Evolutionary conservation across 1,140 invertebrate species (phyloP).

Genomic region (Ooceraea biroi): DNA sequence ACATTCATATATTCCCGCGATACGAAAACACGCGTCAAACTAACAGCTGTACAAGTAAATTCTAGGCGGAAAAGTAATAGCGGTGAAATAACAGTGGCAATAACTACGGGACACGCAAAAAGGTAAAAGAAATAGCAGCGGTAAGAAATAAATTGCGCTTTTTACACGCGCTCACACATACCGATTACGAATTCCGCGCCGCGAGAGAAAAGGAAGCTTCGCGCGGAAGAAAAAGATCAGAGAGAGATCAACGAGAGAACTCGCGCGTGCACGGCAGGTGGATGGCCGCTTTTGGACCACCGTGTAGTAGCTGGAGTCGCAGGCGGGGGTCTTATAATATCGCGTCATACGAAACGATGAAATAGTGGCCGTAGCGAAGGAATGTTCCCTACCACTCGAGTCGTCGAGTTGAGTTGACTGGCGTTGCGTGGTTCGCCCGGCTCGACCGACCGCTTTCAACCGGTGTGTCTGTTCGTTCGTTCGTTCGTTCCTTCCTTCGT

Average conservation of each 20-base stretch:
- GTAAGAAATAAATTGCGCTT: neutral
- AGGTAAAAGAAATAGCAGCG: neutral
- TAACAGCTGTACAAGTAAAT: conserved; percentile 18
- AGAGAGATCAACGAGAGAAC: conserved; percentile 9
- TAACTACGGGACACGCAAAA: neutral
- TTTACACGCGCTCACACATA: neutral
- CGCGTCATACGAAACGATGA: conserved; percentile 86
- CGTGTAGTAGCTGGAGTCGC: conserved; percentile 83
- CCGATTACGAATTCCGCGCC: conserved; percentile 1
- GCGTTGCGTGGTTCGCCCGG: conserved; percentile 79
- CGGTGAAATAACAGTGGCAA: conserved; percentile 6
- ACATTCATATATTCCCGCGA: neutral
- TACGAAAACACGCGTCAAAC: conserved; percentile 17
- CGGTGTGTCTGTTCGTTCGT: conserved; percentile 78
- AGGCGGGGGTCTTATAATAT: conserved; percentile 86
- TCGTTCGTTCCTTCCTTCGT: neutral
- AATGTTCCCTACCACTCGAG: conserved; percentile 86
- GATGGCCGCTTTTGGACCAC: conserved; percentile 84
- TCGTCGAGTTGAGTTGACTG: conserved; percentile 84
- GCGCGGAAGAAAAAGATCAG: conserved; percentile 5
- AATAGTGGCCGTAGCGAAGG: conserved; percentile 86
- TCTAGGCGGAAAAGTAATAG: neutral
- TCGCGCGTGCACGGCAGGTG: conserved; percentile 61
- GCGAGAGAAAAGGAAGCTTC: no score
- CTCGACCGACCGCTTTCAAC: conserved; percentile 81